Evolutionary conservation across 1,140 invertebrate species (phyloP).

Genomic region (Muscidifurax raptorellus): DNA sequence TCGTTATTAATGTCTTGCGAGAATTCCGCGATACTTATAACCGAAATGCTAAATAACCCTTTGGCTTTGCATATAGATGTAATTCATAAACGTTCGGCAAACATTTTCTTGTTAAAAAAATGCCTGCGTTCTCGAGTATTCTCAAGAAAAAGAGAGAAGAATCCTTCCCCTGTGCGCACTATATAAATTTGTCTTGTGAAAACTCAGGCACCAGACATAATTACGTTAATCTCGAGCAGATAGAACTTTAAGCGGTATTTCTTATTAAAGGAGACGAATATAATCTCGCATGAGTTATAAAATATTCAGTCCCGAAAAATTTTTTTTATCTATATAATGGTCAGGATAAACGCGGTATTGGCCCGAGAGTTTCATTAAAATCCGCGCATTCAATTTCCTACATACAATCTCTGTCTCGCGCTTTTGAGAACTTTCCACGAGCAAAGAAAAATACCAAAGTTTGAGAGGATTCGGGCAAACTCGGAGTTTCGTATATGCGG

Average conservation of each 20-base stretch:
- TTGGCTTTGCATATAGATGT: not conserved
- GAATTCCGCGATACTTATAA: not conserved
- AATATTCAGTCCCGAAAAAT: not conserved
- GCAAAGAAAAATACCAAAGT: not conserved
- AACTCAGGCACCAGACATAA: no score
- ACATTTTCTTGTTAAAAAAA: not conserved
- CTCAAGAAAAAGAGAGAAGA: not conserved
- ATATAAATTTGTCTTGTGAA: no score
- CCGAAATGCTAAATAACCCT: no score
- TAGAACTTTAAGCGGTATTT: not conserved
- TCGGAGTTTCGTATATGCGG: not conserved
- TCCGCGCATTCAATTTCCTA: not conserved
- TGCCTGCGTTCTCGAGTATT: not conserved
- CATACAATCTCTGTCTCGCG: slow-evolving; percentile 10
- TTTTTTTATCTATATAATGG: not conserved
- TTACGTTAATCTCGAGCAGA: no score
- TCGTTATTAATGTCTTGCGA: not conserved
- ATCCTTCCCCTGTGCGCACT: not conserved
- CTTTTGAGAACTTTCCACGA: slow-evolving; percentile 32
- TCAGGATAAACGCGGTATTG: no score
- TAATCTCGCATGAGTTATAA: not conserved
- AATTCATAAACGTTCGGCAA: not conserved
- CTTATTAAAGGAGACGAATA: not conserved
- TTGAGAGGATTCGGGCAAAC: not conserved
- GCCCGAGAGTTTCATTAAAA: slow-evolving; percentile 10